Conservation (phyloP, 2,113 vertebrate species). For the Ellobius talpinus region DNA sequence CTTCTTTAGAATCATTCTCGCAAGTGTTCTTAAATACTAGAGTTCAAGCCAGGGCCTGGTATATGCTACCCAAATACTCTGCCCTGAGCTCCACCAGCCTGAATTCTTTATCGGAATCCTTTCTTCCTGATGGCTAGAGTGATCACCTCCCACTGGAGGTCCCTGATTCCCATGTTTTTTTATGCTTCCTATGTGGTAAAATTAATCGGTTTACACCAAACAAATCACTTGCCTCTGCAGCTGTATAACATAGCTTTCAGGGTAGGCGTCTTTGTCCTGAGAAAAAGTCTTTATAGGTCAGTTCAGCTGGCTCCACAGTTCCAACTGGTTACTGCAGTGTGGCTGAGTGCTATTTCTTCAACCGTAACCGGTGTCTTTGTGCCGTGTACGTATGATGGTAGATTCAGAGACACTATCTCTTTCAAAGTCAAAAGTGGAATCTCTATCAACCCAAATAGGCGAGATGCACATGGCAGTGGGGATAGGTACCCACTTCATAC, state of each 20-base stretch:
- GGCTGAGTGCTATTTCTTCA: not conserved
- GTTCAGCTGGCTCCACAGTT: not conserved
- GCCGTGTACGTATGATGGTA: too few species aligned
- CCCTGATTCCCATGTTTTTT: not conserved
- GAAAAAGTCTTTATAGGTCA: not conserved
- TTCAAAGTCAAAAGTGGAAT: not conserved
- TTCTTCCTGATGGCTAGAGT: not conserved
- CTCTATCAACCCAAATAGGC: not conserved
- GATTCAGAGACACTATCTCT: not conserved
- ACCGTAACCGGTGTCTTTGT: too few species aligned
- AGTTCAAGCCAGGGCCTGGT: not conserved
- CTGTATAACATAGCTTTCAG: not conserved
- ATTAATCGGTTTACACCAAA: too few species aligned
- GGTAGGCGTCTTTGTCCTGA: not conserved
- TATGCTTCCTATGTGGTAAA: not conserved
- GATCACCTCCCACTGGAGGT: not conserved
- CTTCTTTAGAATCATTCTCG: not conserved
- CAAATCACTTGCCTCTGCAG: not conserved
- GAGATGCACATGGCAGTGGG: not conserved
- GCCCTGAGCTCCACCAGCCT: not conserved
- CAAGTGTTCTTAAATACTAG: not conserved
- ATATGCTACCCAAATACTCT: not conserved
- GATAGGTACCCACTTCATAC: not conserved
- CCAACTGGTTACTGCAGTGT: too few species aligned
- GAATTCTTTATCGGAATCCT: not conserved